Percentiles rank a stretch among this genome's conserved stretches.
Evolutionary conservation across 2,113 vertebrate species (phyloP).

Genomic region (Porphyrio hochstetteri): DNA sequence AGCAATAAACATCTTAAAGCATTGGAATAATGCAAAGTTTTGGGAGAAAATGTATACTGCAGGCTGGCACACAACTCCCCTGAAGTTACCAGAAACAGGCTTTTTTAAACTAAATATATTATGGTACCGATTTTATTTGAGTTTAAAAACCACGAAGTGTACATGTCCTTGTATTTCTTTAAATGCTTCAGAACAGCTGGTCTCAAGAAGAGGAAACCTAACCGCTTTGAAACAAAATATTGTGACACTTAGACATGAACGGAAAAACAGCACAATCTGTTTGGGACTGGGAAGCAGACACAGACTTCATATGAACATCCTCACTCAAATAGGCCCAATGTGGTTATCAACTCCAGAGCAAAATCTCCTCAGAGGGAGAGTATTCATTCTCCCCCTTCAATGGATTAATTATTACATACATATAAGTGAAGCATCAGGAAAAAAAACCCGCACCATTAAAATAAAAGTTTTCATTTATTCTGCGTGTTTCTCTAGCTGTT

Average conservation of each 20-base stretch:
- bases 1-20: not conserved
- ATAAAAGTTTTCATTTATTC: not conserved
- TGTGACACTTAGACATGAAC: slow-evolving; percentile 7
- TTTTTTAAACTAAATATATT: not conserved
- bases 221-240: slow-evolving; percentile 38
- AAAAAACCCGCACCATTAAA: not conserved
- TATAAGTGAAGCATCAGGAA: not conserved
- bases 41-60: not conserved
- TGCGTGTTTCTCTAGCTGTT: not conserved
- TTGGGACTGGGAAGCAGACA: not conserved
- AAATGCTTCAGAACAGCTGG: slow-evolving; percentile 27
- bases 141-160: not conserved
- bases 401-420: not conserved
- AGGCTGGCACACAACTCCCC: not conserved
- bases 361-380: not conserved
- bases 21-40: not conserved
- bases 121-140: not conserved
- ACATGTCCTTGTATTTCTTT: not conserved
- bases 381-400: not conserved
- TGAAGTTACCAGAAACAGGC: not conserved
- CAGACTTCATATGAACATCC: not conserved
- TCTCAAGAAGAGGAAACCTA: slow-evolving; percentile 33
- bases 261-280: slow-evolving; percentile 29
- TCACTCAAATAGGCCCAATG: not conserved
- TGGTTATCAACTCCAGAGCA: not conserved